Base-by-base conservation (phyloP, 2,113 vertebrate species). In the Parus major region DNA sequence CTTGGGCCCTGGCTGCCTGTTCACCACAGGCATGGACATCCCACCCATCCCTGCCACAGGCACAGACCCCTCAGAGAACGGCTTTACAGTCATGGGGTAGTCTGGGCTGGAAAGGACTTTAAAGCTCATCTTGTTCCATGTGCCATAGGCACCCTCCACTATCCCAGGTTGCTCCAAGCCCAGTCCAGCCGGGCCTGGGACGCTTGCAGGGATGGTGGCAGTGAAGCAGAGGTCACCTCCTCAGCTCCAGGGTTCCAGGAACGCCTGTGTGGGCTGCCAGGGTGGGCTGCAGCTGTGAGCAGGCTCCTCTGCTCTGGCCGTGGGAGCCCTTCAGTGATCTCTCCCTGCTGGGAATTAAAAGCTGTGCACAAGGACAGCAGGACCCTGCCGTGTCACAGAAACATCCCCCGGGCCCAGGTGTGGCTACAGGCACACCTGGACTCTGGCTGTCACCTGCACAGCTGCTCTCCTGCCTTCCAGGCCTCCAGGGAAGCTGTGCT, bases 191-290 rank as follows among this genome's bases (percentile, higher is more conserved):
- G 19, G 76, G 57, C 66, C 57, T 12, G 2, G 59, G 31, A 5
- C 59, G 23, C 15, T 33, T 0, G 1, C 39, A 3, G 3, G 20
- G 35, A 10, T 29, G 65, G 15, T 60, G 35, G 4, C 2, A 3
- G 16, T 12, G 61, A 19, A 12, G 8, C 24, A 57, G 61, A 33
- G 39, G 5, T 28, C 27, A 3, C 7, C 10, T 35, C 17, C 49
- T 10, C 2, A 1, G 27, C 55, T 17, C n/a, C 46, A 15, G 70
- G 49, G 19, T 17, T 21, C 1, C 2, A 41, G 59, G 42, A 35
- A 25, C 1, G 3, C 3, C 77, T 3, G 2, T 23, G 47, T 22
- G 68, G 52, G n/a, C 7, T 41, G 56, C 31, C 3, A 5, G 31
- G 23, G 42, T 15, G 22, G 61, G 33, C 39, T 35, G 55, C 6